phyloP scores from a whole-genome alignment of 2,888 invertebrate genomes.

The Machimus rusticus region DNA sequence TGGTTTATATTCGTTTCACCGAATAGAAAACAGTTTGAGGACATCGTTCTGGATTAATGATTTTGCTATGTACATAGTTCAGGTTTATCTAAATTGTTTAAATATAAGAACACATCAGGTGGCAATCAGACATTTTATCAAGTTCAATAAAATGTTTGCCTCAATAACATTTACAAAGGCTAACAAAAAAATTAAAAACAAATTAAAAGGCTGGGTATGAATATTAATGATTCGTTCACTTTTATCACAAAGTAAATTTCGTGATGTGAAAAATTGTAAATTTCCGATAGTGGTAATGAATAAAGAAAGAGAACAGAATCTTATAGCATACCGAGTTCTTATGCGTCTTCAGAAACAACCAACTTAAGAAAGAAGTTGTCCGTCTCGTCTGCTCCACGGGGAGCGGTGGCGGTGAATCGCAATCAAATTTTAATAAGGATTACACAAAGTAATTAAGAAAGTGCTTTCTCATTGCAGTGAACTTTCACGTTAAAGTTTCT shows the following conservation, averaged over 20 bases:
- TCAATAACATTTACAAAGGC: no score
- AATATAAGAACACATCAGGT: no score
- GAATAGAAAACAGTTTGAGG: no score
- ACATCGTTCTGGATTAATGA: no score
- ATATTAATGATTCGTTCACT: neutral
- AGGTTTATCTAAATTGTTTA: no score
- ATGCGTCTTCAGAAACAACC: neutral
- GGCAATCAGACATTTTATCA: no score
- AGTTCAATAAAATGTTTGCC: no score
- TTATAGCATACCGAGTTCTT: neutral
- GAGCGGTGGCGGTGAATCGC: neutral
- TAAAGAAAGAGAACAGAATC: neutral
- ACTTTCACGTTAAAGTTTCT: constrained; percentile 21
- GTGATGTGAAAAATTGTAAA: neutral
- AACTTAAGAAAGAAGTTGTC: constrained; percentile 12
- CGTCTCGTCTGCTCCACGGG: neutral
- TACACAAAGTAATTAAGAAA: constrained; percentile 25
- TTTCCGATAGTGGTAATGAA: neutral
- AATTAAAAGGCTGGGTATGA: neutral
- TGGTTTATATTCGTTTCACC: no score
- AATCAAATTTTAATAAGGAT: constrained; percentile 33
- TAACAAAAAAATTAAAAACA: no score
- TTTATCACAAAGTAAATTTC: neutral
- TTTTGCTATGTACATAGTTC: no score
- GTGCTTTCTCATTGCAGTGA: constrained; percentile 22